Evolutionary conservation across 2,888 invertebrate species (phyloP), one percentile per base, ranked within the genome.

Genomic region (Agrotis puta): DNA sequence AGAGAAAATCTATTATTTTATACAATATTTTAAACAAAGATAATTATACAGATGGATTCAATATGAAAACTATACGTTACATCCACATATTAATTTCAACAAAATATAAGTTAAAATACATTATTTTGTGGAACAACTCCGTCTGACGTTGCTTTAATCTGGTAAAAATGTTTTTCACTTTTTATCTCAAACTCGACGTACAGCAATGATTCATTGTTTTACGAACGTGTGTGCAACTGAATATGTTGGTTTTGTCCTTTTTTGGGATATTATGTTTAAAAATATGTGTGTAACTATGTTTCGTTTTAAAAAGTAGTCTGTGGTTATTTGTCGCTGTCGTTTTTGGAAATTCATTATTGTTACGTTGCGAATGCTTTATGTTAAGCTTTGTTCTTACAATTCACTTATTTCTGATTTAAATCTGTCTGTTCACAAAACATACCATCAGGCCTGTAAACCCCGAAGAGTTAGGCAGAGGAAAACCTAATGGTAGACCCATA

Each of bases 181-280:
- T 76, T 77, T 76, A 76, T 80, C 53, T 67, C 53, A 59, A 67
- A 80, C 69, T 80, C 69, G 69, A 80, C 61, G 33, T 75, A 50
- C 54, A 33, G 27, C 77, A 24, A 80, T 81, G 70, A 81, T 77
- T 51, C 69, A 77, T 77, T 56, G 81, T 76, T 81, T 81, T 54
- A 47, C 63, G 77, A 76, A 77, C 58, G 53, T 63, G 45, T 77
- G 62, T 63, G 77, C 48, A 80, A 76, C 76, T 53, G 76, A 62
- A 66, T 53, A 27, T 45, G 68, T 24, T 53, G 13, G 0, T 45
- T 62, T 77, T 61, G 24, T 16, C 43, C 14, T 57, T 74, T 75
- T 70, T 48, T 43, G 18, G 57, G 9, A 58, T 51, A 53, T 27
- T 24, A 48, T 13, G 24, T n/a, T 59, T 3, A 54, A 56, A 77